Evolutionary conservation across 2,113 vertebrate species (phyloP).

Genomic region (Phalacrocorax brasilianus): DNA sequence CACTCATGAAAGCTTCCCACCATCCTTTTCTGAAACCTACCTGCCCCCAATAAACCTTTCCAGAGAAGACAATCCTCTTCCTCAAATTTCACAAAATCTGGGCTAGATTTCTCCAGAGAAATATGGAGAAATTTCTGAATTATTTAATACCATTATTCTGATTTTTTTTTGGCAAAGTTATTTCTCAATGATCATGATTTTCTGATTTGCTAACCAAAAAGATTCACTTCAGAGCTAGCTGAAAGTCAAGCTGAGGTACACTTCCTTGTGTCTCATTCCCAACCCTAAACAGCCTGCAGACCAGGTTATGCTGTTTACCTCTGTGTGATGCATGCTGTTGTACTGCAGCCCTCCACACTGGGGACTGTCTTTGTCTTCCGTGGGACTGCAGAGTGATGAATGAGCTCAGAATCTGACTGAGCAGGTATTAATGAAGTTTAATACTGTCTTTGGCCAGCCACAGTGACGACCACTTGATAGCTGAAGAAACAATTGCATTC

Average conservation of each 20-base stretch:
- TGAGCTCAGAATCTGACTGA: conserved; percentile 1
- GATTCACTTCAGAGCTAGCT: not conserved
- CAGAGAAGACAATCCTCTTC: not conserved
- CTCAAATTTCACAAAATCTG: not conserved
- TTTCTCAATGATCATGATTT: accelerated
- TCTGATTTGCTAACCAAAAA: not conserved
- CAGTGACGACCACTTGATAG: conserved; percentile 21
- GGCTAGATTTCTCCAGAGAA: not conserved
- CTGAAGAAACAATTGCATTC: conserved; percentile 41
- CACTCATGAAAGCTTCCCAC: not conserved
- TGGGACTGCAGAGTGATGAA: conserved; percentile 36
- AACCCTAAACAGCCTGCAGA: not conserved
- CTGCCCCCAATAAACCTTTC: not conserved
- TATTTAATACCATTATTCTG: not conserved
- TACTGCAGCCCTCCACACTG: not conserved
- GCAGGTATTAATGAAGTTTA: conserved; percentile 35
- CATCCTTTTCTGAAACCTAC: not conserved
- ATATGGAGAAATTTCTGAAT: not conserved
- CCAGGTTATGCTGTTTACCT: accelerated
- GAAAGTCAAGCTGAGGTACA: not conserved
- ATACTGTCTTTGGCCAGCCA: conserved; percentile 38
- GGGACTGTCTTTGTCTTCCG: not conserved
- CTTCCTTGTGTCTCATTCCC: not conserved
- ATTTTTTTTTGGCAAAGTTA: not conserved
- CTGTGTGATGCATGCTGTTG: accelerated